Evolutionary conservation across 2,113 vertebrate genomes (phyloP).

Genomic region (Rhizomys pruinosus): DNA sequence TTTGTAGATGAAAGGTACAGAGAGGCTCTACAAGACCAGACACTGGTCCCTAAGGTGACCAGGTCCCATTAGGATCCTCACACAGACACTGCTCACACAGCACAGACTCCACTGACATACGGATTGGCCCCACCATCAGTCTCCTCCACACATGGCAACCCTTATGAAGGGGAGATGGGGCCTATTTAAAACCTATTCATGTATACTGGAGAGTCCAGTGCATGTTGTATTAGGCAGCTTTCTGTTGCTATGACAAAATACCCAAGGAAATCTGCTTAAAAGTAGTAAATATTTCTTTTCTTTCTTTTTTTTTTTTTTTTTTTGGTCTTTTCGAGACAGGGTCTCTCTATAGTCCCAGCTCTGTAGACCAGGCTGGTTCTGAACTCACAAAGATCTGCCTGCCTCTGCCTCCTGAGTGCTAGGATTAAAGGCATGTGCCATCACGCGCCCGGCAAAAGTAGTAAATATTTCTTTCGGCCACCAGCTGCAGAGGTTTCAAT

Average conservation of each 20-base stretch:
- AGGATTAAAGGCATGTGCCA: too few relatives aligned
- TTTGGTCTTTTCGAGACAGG: too few relatives aligned
- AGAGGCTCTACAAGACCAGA: neutral
- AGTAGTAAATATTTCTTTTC: neutral
- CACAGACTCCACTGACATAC: neutral
- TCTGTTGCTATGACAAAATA: neutral
- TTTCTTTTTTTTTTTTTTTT: too few relatives aligned
- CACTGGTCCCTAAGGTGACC: rapidly evolving
- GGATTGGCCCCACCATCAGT: neutral
- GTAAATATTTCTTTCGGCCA: neutral
- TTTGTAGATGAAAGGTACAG: neutral
- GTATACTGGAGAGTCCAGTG: neutral
- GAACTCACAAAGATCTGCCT: too few relatives aligned
- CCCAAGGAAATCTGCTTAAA: neutral
- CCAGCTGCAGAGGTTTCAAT: neutral
- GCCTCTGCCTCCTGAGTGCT: too few relatives aligned
- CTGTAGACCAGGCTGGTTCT: too few relatives aligned
- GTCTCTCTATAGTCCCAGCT: too few relatives aligned
- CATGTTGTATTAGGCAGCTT: neutral
- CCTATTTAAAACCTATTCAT: neutral
- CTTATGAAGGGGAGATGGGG: neutral
- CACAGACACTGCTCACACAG: neutral
- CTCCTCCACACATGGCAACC: too few relatives aligned
- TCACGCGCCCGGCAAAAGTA: too few relatives aligned
- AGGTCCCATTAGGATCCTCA: neutral